These are phyloP conservation scores for Aethes cnicana DNA, from an alignment of 2,888 invertebrate genomes.

Conservation along the genomic window DNA sequence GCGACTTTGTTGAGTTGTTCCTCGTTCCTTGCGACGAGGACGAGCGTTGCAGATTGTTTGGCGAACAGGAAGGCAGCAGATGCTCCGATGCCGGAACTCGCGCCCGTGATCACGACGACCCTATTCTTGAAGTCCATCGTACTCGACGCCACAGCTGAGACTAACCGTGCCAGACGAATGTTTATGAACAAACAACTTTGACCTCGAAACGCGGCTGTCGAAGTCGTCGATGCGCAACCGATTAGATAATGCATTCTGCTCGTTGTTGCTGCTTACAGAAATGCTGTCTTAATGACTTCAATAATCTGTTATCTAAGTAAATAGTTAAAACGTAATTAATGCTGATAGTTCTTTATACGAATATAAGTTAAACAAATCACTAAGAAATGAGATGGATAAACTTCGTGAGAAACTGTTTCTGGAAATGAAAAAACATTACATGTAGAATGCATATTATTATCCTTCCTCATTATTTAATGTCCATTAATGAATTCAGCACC, in stretches of 20 bases:
- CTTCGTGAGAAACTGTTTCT: too few species aligned
- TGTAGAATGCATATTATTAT: too few species aligned
- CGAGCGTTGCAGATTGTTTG: conserved; percentile 84
- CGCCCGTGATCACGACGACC: conserved; percentile 85
- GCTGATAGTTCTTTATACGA: too few species aligned
- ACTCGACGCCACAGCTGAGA: conserved; percentile 36
- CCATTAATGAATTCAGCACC: not conserved
- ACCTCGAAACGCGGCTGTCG: conserved; percentile 14
- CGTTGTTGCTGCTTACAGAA: conserved; percentile 1
- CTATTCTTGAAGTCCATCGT: conserved; percentile 83
- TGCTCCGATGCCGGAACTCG: conserved; percentile 89
- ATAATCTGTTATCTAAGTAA: not conserved
- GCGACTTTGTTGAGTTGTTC: conserved; percentile 85
- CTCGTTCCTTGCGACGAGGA: conserved; percentile 86
- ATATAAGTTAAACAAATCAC: too few species aligned
- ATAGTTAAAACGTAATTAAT: too few species aligned
- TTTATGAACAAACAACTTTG: conserved; percentile 28
- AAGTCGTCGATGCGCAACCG: conserved; percentile 11
- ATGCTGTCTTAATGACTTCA: conserved; percentile 4
- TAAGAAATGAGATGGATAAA: too few species aligned
- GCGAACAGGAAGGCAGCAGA: conserved; percentile 86
- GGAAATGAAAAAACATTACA: too few species aligned
- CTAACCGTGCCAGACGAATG: conserved; percentile 29
- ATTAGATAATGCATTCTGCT: conserved; percentile 15
- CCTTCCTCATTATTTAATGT: conserved; percentile 1